These are phyloP conservation scores for Ochropleura plecta DNA, from an alignment of 2,888 invertebrate genomes.

Conservation along the genomic window DNA sequence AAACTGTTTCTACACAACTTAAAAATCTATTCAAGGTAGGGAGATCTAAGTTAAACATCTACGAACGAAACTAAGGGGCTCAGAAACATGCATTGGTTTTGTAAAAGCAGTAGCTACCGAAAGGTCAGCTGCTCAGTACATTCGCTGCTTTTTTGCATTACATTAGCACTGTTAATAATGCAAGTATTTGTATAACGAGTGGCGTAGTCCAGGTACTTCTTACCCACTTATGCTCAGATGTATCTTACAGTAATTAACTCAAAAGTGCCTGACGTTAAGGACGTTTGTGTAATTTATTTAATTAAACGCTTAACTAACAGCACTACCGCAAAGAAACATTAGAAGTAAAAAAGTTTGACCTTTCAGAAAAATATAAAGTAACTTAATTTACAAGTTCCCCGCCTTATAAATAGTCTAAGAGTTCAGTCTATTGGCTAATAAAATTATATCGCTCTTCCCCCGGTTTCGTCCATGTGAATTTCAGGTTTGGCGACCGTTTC, in stretches of 20 bases:
- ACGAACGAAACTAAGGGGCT: not conserved
- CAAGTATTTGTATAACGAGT: slow-evolving; percentile 34
- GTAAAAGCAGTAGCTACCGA: not conserved
- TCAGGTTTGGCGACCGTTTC: not conserved
- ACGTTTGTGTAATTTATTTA: slow-evolving; percentile 18
- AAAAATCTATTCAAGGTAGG: not conserved
- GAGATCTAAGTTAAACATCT: not conserved
- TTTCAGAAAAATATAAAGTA: slow-evolving; percentile 17
- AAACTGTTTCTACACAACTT: too few relatives aligned
- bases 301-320: slow-evolving; percentile 23
- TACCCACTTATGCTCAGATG: slow-evolving; percentile 10
- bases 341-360: slow-evolving; percentile 30
- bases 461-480: not conserved
- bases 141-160: too few relatives aligned
- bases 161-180: slow-evolving; percentile 40
- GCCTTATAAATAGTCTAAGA: not conserved
- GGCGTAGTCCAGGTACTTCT: slow-evolving; percentile 12
- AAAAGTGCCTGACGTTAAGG: slow-evolving; percentile 7
- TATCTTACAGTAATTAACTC: slow-evolving; percentile 30
- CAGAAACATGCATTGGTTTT: not conserved
- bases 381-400: slow-evolving; percentile 27
- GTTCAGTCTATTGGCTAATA: slow-evolving; percentile 1
- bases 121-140: slow-evolving; percentile 14
- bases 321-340: slow-evolving; percentile 13
- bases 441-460: not conserved